Evolutionary conservation across 2,888 invertebrate species (phyloP).

Genomic region (Carcina quercana): DNA sequence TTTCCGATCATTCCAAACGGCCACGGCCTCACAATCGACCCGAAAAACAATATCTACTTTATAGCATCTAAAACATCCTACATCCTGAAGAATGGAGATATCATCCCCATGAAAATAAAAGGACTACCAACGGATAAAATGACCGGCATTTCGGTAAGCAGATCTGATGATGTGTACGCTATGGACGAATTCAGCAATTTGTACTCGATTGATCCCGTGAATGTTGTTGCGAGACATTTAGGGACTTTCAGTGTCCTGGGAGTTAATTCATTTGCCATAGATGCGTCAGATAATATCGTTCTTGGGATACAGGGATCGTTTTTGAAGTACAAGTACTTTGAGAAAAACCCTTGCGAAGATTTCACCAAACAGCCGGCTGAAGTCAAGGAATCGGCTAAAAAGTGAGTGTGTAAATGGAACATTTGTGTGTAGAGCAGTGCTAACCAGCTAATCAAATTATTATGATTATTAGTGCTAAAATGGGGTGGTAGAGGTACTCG

Average conservation of each 20-base stretch:
- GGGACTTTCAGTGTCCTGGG: conserved; percentile 46
- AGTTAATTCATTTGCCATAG: conserved; percentile 59
- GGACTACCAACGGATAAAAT: conserved; percentile 52
- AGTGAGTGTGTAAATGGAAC: background rate
- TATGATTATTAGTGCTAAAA: too few species aligned
- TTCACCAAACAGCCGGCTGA: conserved; percentile 9
- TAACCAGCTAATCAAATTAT: too few species aligned
- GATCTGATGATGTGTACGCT: conserved; percentile 51
- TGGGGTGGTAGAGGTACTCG: too few species aligned
- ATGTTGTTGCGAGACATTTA: conserved; percentile 39
- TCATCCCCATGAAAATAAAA: conserved; percentile 52
- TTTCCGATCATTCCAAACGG: conserved; percentile 55
- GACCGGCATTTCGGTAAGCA: conserved; percentile 53
- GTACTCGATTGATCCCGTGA: conserved; percentile 44
- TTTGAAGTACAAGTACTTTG: conserved; percentile 45
- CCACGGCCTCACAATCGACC: conserved; percentile 54
- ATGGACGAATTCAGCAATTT: conserved; percentile 62
- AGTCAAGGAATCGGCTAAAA: background rate
- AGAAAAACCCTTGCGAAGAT: conserved; percentile 44
- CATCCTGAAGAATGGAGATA: conserved; percentile 39
- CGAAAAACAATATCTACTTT: conserved; percentile 56
- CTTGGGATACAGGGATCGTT: conserved; percentile 52
- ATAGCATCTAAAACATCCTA: conserved; percentile 57
- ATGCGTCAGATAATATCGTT: conserved; percentile 52
- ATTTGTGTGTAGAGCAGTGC: background rate